Evolutionary conservation across 2,888 invertebrate species (phyloP).

Genomic region (Leptothorax acervorum): DNA sequence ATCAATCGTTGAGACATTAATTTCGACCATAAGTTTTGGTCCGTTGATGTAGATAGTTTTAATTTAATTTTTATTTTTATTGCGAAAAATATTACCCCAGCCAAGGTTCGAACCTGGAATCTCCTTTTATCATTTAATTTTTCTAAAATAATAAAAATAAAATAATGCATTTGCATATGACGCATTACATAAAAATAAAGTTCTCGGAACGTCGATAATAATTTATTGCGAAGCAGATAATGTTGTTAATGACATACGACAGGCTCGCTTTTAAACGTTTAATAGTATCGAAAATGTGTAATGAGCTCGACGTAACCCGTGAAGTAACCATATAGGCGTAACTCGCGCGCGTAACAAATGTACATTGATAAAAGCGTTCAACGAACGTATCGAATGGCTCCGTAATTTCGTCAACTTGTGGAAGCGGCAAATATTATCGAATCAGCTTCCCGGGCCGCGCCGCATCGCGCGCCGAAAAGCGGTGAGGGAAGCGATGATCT

Average conservation of each 20-base stretch:
- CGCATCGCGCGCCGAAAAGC: slow-evolving; percentile 34
- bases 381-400: background rate
- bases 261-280: background rate
- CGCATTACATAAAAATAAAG: background rate
- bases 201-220: background rate
- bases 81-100: too few relatives aligned
- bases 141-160: background rate
- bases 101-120: too few relatives aligned
- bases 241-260: background rate
- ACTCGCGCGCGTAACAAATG: slow-evolving; percentile 4
- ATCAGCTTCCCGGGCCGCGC: background rate
- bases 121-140: background rate
- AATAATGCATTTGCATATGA: background rate
- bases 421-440: slow-evolving; percentile 39
- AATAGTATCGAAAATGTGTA: slow-evolving; percentile 5
- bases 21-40: too few relatives aligned
- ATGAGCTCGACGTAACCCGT: background rate
- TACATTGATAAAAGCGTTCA: slow-evolving; percentile 22
- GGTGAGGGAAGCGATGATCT: slow-evolving; percentile 45
- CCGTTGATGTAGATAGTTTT: too few relatives aligned
- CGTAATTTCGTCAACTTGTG: slow-evolving; percentile 22
- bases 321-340: background rate
- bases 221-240: background rate
- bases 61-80: too few relatives aligned
- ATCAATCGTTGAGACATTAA: too few relatives aligned